These are phyloP conservation scores for Formicarius rufipectus DNA, from an alignment of 2,113 vertebrate genomes.

Conservation along the genomic window DNA sequence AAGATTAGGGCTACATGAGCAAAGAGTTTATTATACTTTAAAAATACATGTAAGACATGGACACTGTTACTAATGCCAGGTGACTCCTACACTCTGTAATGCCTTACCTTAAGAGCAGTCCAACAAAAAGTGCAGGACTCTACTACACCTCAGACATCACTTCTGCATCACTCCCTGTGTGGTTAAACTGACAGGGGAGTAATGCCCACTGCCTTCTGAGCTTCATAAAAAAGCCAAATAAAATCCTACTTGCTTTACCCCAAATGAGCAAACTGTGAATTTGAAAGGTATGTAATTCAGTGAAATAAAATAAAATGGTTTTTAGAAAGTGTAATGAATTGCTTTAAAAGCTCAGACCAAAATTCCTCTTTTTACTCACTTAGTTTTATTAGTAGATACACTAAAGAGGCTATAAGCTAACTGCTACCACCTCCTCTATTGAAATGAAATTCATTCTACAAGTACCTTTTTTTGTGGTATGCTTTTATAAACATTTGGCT, in stretches of 20 bases:
- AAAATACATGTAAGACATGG: neutral
- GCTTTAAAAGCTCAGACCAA: neutral
- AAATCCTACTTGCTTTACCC: neutral
- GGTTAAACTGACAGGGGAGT: neutral
- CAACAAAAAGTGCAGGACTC: neutral
- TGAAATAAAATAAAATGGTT: neutral
- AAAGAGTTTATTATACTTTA: neutral
- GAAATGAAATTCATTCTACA: neutral
- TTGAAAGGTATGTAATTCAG: neutral
- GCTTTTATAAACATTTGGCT: neutral
- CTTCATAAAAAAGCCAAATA: neutral
- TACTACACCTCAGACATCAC: neutral
- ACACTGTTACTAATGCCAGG: neutral
- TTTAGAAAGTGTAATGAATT: neutral
- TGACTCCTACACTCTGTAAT: neutral
- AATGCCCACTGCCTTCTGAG: neutral
- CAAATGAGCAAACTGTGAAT: neutral
- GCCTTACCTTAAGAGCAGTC: neutral
- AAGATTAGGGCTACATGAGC: neutral
- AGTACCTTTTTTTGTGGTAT: fast-evolving
- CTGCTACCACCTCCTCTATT: neutral
- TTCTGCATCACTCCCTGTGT: neutral
- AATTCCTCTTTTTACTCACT: neutral
- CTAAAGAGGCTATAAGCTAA: neutral
- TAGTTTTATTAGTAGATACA: neutral